Evolutionary conservation across 2,797 vertebrate species (phyloP).

Genomic region (Micrastur ruficollis): DNA sequence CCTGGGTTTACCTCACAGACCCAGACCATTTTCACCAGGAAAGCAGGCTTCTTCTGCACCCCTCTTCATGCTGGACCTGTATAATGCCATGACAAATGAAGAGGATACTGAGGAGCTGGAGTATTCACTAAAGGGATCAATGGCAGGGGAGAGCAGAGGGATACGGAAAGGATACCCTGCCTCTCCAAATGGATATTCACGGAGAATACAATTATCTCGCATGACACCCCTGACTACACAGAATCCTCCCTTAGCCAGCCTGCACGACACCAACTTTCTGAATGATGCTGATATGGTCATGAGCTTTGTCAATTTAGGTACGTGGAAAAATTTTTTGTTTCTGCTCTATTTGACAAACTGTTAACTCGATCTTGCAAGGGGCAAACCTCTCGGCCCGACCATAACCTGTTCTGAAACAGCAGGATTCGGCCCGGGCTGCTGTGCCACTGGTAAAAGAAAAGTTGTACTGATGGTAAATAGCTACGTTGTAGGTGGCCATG

Average conservation of each 20-base stretch:
- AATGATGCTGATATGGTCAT: slow-evolving; percentile 99
- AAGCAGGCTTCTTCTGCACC: slow-evolving; percentile 97
- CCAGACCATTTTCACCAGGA: slow-evolving; percentile 95
- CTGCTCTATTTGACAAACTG: slow-evolving; percentile 45
- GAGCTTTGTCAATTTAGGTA: slow-evolving; percentile 99
- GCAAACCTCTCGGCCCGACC: background rate
- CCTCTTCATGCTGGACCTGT: slow-evolving; percentile 98
- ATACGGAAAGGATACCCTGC: slow-evolving; percentile 83
- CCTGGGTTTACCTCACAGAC: slow-evolving; percentile 95
- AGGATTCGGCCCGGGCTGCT: background rate
- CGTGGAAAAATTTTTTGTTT: slow-evolving; percentile 72
- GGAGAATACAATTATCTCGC: slow-evolving; percentile 86
- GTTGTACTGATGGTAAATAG: slow-evolving; percentile 57
- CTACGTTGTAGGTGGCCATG: slow-evolving; percentile 73
- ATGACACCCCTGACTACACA: slow-evolving; percentile 85
- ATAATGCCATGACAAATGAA: slow-evolving; percentile 97
- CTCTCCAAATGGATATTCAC: slow-evolving; percentile 86
- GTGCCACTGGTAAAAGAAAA: slow-evolving; percentile 21
- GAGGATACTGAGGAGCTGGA: slow-evolving; percentile 83
- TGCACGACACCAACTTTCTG: slow-evolving; percentile 94
- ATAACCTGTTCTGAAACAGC: background rate
- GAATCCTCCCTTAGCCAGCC: slow-evolving; percentile 87
- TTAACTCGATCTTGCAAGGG: background rate
- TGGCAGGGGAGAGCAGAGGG: slow-evolving; percentile 80
- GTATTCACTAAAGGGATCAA: slow-evolving; percentile 78